Conservation (phyloP, 2,113 vertebrate genomes). For the Pterocles gutturalis region DNA sequence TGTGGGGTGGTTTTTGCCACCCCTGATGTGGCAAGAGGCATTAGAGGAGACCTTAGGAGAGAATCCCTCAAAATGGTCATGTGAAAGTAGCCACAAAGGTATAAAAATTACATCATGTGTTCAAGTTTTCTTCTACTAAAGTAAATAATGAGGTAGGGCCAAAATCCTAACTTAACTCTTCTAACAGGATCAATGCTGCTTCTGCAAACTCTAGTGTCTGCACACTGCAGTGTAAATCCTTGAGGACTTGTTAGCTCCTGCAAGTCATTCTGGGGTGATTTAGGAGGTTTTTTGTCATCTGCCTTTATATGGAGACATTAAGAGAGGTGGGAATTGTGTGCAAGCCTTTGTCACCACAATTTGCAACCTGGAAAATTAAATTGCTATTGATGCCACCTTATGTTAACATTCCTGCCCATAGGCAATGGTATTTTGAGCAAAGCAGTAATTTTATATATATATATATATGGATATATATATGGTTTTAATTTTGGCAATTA, state of each 20-base stretch:
- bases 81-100: neutral
- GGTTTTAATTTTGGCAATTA: neutral
- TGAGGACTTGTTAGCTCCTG: neutral
- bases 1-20: neutral
- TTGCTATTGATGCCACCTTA: neutral
- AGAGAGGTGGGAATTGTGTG: neutral
- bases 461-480: neutral
- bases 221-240: neutral
- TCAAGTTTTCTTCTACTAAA: neutral
- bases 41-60: neutral
- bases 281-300: neutral
- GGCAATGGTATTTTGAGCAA: neutral
- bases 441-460: neutral
- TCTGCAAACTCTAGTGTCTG: neutral
- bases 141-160: neutral
- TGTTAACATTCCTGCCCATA: neutral
- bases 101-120: fast-evolving
- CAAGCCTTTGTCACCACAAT: neutral
- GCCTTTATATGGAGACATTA: neutral
- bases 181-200: neutral
- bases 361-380: neutral
- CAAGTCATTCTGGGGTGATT: neutral
- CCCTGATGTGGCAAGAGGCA: neutral
- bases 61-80: neutral
- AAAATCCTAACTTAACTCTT: neutral